These are phyloP conservation scores for Mastigias papua DNA, from an alignment of 30 jellyfish, hydroid and myxozoan genomes.

Conservation along the genomic window DNA sequence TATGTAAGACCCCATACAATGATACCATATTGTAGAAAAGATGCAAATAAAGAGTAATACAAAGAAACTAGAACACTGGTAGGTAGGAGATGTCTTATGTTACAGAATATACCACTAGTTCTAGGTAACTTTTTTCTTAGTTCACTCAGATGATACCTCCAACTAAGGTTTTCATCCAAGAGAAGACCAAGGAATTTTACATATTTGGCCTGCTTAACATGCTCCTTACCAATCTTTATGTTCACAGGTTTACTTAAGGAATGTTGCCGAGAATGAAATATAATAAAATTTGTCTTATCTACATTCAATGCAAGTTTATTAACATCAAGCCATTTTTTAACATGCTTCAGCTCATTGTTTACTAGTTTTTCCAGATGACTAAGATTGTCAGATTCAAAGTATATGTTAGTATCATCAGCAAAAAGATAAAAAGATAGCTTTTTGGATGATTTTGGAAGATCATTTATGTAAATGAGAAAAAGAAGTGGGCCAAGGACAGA, in stretches of 20 bases:
- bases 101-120: not conserved
- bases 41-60: not conserved
- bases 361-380: too few relatives aligned
- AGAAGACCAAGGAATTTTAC: not conserved
- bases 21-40: not conserved
- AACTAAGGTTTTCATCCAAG: not conserved
- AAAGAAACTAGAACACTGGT: not conserved
- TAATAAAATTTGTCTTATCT: not conserved
- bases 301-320: not conserved
- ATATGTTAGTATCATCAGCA: constrained; percentile 13
- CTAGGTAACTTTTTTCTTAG: not conserved
- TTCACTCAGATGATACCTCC: not conserved
- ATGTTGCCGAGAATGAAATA: not conserved
- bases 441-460: constrained; percentile 21
- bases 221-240: not conserved
- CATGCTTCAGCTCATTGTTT: not conserved
- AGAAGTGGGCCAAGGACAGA: constrained; percentile 31
- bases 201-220: not conserved
- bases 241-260: not conserved
- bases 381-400: constrained; percentile 16
- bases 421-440: not conserved
- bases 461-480: constrained; percentile 14
- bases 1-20: not conserved
- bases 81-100: not conserved
- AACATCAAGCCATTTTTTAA: not conserved